A percentile compares a stretch with the other conserved stretches of the same genome.
Evolutionary conservation across 2,113 vertebrate species (phyloP).

Genomic region (Mobula hypostoma): DNA sequence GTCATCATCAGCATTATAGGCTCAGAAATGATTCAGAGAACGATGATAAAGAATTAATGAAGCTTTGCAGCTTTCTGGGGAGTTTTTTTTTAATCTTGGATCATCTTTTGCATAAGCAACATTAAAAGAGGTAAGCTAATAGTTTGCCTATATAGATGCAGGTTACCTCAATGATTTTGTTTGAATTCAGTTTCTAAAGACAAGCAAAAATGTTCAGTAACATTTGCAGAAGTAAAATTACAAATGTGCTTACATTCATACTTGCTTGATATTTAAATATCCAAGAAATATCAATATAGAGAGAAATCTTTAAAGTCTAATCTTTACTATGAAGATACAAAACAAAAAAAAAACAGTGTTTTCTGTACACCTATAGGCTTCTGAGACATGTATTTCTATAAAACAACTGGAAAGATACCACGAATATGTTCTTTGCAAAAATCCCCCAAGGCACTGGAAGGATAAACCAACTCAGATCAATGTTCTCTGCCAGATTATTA

Average conservation of each 20-base stretch:
- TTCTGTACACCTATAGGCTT: too few relatives aligned
- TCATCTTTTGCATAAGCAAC: not conserved
- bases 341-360: too few relatives aligned
- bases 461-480: too few relatives aligned
- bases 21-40: not conserved
- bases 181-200: not conserved
- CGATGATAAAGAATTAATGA: conserved; percentile 15
- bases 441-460: too few relatives aligned
- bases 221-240: not conserved
- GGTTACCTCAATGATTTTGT: not conserved
- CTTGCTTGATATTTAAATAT: not conserved
- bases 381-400: too few relatives aligned
- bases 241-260: not conserved
- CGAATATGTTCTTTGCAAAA: too few relatives aligned
- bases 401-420: too few relatives aligned
- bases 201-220: not conserved
- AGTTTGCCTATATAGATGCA: not conserved
- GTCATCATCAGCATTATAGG: not conserved
- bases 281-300: not conserved
- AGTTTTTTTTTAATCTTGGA: not conserved
- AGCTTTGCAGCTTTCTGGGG: not conserved
- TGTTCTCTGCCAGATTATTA: too few relatives aligned
- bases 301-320: too few relatives aligned
- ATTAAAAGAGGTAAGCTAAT: not conserved
- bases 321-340: too few relatives aligned